Evolutionary conservation across 2,888 invertebrate species (phyloP).

Genomic region (Oxytorus armatus): DNA sequence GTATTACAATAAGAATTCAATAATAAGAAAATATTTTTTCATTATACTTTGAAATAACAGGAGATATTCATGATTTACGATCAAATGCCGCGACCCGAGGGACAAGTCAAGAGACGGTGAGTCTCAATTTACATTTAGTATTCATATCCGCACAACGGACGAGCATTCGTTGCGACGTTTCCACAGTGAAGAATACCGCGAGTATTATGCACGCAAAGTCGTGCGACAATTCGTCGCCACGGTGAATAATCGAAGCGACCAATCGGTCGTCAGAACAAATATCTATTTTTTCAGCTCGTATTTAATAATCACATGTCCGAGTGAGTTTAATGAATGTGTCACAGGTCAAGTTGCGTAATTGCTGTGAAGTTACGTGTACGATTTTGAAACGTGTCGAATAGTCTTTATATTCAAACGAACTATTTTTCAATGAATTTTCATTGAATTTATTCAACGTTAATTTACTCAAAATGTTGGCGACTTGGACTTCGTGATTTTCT

Average conservation of each 20-base stretch:
- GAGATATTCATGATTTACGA: neutral
- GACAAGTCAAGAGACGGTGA: no score
- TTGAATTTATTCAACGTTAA: no score
- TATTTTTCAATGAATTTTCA: no score
- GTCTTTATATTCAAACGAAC: no score
- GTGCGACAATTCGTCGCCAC: constrained; percentile 6
- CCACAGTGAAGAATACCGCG: neutral
- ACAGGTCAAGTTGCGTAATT: neutral
- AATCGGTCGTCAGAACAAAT: constrained; percentile 6
- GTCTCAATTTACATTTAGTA: neutral
- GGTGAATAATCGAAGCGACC: neutral
- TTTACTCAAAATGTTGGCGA: neutral
- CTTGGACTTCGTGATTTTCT: no score
- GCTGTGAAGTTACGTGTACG: no score
- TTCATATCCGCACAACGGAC: constrained; percentile 23
- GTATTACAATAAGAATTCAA: no score
- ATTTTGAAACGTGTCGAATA: neutral
- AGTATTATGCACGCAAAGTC: neutral
- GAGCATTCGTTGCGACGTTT: constrained; percentile 1
- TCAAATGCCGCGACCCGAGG: no score
- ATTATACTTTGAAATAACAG: neutral
- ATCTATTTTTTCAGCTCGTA: neutral
- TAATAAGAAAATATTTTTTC: neutral
- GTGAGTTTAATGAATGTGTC: constrained; percentile 1
- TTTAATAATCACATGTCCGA: neutral